These are phyloP conservation scores for Drosophila limbata DNA, from an alignment of 2,888 invertebrate species.

Conservation along the genomic window DNA sequence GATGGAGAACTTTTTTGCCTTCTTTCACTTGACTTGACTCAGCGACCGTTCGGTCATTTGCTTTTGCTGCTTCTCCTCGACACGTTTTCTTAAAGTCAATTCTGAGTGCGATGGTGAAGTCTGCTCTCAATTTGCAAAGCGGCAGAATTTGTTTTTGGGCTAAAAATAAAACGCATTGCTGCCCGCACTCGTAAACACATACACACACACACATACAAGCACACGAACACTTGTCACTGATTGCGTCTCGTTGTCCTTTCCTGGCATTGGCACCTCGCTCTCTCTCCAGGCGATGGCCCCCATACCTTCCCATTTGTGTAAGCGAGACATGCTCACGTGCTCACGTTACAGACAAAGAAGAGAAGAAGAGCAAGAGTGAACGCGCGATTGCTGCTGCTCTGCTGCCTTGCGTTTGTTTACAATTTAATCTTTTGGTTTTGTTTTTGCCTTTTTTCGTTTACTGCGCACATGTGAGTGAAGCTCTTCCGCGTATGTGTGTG, in stretches of 20 bases:
- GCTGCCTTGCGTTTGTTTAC: conserved; percentile 65
- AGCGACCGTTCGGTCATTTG: conserved; percentile 63
- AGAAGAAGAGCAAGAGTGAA: conserved; percentile 35
- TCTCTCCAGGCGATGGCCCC: conserved; percentile 27
- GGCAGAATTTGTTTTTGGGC: conserved; percentile 54
- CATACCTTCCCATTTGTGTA: conserved; percentile 39
- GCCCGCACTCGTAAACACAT: conserved; percentile 8
- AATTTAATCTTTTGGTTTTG: conserved; percentile 55
- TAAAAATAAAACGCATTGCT: conserved; percentile 71
- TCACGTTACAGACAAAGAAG: conserved; percentile 60
- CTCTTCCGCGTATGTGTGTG: conserved; percentile 11
- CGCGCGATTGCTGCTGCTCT: conserved; percentile 34
- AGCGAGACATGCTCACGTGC: conserved; percentile 71
- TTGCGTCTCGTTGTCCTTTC: conserved; percentile 50
- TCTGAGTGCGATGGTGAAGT: conserved; percentile 42
- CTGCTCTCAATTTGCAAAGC: conserved; percentile 69
- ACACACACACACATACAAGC: conserved; percentile 8
- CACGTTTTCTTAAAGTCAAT: conserved; percentile 42
- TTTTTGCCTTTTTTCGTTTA: conserved; percentile 58
- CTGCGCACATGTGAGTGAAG: conserved; percentile 72
- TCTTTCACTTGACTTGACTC: conserved; percentile 32
- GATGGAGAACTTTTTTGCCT: conserved; percentile 51
- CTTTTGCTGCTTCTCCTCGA: conserved; percentile 51
- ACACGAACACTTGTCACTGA: conserved; percentile 33
- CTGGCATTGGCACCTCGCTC: conserved; percentile 27